Conservation (phyloP, 2,797 vertebrate genomes). For the Ceyx erithaca region DNA sequence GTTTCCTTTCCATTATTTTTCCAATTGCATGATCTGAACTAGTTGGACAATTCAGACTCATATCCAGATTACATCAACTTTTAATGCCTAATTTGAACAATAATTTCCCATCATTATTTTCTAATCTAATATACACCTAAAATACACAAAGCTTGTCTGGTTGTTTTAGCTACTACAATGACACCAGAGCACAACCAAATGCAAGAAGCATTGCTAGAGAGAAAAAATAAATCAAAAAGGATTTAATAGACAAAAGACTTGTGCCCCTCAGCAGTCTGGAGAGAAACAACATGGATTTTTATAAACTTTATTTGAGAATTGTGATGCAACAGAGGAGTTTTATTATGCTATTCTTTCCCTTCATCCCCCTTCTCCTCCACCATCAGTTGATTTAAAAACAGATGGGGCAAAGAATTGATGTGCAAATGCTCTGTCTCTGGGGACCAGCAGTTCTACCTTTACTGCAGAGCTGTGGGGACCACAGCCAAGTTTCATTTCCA, state of each 20-base stretch:
- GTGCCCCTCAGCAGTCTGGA: neutral
- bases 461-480: neutral
- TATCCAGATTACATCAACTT: slow-evolving; percentile 2
- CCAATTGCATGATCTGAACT: neutral
- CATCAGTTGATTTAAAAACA: slow-evolving; percentile 14
- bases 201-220: neutral
- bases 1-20: neutral
- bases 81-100: slow-evolving; percentile 3
- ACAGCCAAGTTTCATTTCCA: neutral
- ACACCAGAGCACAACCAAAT: neutral
- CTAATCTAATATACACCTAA: neutral
- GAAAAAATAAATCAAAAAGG: neutral
- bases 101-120: neutral
- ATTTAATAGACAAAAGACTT: slow-evolving; percentile 16
- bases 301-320: neutral
- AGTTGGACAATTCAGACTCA: neutral
- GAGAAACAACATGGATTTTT: neutral
- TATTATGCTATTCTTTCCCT: neutral
- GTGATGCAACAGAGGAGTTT: neutral
- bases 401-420: neutral
- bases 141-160: neutral
- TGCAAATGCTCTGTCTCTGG: neutral
- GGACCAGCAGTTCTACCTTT: neutral
- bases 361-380: neutral
- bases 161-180: slow-evolving; percentile 26